Base-by-base conservation (phyloP, 2,797 vertebrate species). In the Neosilurus hyrtlii region DNA sequence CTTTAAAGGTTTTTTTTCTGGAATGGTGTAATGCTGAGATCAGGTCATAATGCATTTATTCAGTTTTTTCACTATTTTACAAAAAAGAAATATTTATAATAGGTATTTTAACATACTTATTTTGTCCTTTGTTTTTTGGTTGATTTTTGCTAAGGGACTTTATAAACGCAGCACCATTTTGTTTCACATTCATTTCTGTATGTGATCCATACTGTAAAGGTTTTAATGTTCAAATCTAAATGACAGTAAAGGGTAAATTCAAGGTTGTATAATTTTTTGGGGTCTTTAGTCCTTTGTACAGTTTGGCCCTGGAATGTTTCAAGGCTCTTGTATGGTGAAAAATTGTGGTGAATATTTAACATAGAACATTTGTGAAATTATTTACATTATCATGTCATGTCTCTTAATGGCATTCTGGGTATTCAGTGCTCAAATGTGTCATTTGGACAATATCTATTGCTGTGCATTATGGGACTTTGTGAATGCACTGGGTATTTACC, bases 1-100 rank as follows among this genome's bases (percentile, higher is more conserved):
- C 84, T 87, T 79, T 49, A 16, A 51, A 75, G 63, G 75, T 37
- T 51, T 30, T 30, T 30, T 30, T 75, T 70, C 49, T 59, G 86
- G 85, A 88, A 63, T 26, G 86, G 87, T 83, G 85, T 88, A 88
- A 87, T 84, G 86, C 86, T 88, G 87, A 83, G 62, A 51, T 86
- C 81, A 72, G 74, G 66, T 83, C 83, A 90, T 78, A 70, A 89
- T 82, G 83, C 82, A 66, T 76, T 67, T 68, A 82, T 80, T 87
- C 90, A 80, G 62, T 84, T 88, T 59, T 71, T 78, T 90, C 75
- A 54, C 35, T 71, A 75, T 85, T 84, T 75, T 76, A 73, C 16
- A 63, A 81, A 82, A 68, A 57, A 82, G 61, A 62, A 71, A 73
- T 87, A 86, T 88, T 63, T 83, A 87, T 87, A 84, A 81, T 88